phyloP scores from a whole-genome alignment of 2,113 vertebrate species.

The Silurus asotus region DNA sequence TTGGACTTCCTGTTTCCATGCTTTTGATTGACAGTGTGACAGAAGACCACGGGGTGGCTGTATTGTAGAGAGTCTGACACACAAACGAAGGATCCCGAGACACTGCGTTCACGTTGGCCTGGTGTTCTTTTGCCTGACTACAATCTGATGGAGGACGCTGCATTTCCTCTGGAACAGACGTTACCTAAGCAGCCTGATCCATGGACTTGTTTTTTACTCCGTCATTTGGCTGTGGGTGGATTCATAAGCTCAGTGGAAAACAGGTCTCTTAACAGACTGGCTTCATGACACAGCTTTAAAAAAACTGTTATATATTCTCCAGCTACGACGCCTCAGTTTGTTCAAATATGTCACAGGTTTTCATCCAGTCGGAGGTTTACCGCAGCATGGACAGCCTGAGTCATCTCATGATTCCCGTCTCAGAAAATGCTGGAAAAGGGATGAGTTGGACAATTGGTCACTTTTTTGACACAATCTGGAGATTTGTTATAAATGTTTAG shows the following conservation, averaged over 20 bases:
- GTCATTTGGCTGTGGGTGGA: conserved; percentile 8
- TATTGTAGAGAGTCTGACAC: background rate
- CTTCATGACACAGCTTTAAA: conserved; percentile 34
- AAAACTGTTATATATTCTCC: conserved; percentile 28
- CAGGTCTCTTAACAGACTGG: background rate
- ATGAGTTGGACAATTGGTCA: background rate
- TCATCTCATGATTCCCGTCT: conserved; percentile 36
- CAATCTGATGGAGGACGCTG: conserved; percentile 45
- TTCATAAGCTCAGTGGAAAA: conserved; percentile 37
- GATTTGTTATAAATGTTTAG: background rate
- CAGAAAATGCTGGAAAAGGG: background rate
- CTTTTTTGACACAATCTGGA: background rate
- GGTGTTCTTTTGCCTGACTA: conserved; percentile 10
- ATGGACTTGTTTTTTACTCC: background rate
- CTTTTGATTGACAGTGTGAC: background rate
- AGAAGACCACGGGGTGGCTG: background rate
- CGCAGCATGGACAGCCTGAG: conserved; percentile 29
- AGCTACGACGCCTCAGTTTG: conserved; percentile 31
- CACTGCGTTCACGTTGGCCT: background rate
- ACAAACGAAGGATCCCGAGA: background rate
- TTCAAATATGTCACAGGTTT: conserved; percentile 32
- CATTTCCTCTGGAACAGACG: conserved; percentile 67
- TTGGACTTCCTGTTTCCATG: conserved; percentile 51
- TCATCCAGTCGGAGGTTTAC: conserved; percentile 13
- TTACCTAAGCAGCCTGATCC: conserved; percentile 64